Percentiles rank a stretch among this genome's conserved stretches.
Conservation (phyloP, 1,140 invertebrate species). For the Aphelinus atriplicis region DNA sequence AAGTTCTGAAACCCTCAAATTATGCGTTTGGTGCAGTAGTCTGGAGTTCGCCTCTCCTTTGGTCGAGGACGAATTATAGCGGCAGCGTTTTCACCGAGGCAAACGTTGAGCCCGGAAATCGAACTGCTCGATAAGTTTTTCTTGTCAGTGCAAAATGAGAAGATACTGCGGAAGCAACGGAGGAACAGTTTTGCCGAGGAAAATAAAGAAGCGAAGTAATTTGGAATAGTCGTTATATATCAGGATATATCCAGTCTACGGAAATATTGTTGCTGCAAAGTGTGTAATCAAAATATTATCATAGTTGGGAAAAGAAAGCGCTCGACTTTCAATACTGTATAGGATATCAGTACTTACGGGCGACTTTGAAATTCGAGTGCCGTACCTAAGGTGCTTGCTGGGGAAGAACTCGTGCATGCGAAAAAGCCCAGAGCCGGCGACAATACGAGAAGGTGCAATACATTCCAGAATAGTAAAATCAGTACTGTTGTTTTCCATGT, state of each 20-base stretch:
- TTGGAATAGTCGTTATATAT: neutral
- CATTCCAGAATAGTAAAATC: slow-evolving; percentile 17
- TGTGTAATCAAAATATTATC: no score
- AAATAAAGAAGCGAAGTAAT: slow-evolving; percentile 25
- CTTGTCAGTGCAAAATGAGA: slow-evolving; percentile 24
- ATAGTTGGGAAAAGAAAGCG: no score
- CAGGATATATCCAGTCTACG: no score
- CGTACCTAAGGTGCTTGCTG: no score
- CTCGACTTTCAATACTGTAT: no score
- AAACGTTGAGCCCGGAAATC: slow-evolving; percentile 28
- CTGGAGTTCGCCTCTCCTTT: neutral
- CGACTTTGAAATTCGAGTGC: no score
- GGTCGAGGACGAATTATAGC: slow-evolving; percentile 6
- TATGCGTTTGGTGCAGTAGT: neutral
- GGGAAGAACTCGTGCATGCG: slow-evolving; percentile 1
- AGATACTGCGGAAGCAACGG: neutral
- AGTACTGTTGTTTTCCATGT: neutral
- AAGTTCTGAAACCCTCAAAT: no score
- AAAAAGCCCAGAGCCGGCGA: neutral
- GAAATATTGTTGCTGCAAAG: neutral
- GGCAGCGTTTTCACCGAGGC: neutral
- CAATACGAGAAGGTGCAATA: slow-evolving; percentile 13
- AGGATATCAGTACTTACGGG: no score
- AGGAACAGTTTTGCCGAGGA: slow-evolving; percentile 5
- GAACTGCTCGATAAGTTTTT: slow-evolving; percentile 29